Conservation (phyloP, 2,113 vertebrate genomes). For the Pontoporia blainvillei region DNA sequence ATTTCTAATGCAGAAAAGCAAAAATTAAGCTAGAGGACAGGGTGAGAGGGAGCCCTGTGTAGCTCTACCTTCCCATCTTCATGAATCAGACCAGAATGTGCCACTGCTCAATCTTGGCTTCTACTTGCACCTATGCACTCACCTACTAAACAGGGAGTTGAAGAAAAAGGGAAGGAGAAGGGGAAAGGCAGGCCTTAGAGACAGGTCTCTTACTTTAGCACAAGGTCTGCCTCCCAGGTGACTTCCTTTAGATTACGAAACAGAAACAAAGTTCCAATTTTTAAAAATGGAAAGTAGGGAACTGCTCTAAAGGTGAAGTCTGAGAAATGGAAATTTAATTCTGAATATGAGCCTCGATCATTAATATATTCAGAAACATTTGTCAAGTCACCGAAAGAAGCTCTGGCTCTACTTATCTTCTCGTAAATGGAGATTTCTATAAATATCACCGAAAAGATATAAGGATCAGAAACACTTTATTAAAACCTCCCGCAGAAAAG, state of each 20-base stretch:
- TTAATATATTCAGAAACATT: neutral
- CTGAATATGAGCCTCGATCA: neutral
- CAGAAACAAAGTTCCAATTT: neutral
- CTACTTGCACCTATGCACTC: neutral
- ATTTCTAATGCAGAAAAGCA: constrained; percentile 15
- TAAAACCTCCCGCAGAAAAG: neutral
- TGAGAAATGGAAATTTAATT: constrained; percentile 30
- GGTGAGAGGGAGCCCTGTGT: neutral
- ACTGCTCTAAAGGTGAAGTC: neutral
- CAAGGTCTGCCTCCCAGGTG: neutral
- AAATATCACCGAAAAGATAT: neutral
- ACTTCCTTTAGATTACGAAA: neutral
- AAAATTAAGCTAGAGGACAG: neutral
- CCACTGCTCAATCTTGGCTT: neutral
- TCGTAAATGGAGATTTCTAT: neutral
- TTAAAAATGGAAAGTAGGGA: neutral
- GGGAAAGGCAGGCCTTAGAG: neutral
- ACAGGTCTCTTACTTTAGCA: neutral
- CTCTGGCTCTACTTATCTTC: neutral
- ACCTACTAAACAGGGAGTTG: neutral
- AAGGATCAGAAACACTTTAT: constrained; percentile 23
- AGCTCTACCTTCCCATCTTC: neutral
- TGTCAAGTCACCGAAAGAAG: neutral
- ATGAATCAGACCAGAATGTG: neutral
- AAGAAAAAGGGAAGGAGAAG: neutral